These are phyloP conservation scores for Slavum lentiscoides DNA, from an alignment of 2,888 invertebrate genomes.

Conservation along the genomic window DNA sequence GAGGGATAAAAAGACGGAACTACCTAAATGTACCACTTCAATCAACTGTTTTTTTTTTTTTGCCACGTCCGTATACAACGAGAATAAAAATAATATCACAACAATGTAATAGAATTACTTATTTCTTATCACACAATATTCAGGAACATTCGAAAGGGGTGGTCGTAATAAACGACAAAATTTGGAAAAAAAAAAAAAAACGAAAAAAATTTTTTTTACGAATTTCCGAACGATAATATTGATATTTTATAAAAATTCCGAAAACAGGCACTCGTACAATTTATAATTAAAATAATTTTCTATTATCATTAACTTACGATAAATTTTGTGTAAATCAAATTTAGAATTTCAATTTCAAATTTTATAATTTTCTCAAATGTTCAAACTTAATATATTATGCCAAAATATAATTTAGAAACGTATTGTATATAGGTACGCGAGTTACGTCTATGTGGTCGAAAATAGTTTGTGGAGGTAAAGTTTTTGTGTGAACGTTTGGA, in stretches of 20 bases:
- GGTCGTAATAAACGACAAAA: conserved; percentile 10
- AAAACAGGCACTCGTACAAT: conserved; percentile 18
- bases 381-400: not conserved
- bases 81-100: conserved; percentile 52
- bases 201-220: conserved; percentile 34
- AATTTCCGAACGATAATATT: conserved; percentile 17
- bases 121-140: conserved; percentile 48
- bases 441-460: not conserved
- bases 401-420: not conserved
- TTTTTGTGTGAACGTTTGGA: too few relatives aligned
- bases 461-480: too few relatives aligned
- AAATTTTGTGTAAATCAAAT: conserved; percentile 32
- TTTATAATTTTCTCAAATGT: not conserved
- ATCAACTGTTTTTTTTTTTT: not conserved
- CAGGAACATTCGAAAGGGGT: conserved; percentile 47
- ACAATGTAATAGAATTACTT: conserved; percentile 37
- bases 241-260: conserved; percentile 29
- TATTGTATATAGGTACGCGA: not conserved
- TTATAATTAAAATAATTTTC: too few relatives aligned
- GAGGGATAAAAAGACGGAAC: conserved; percentile 20
- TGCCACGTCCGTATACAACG: not conserved
- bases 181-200: not conserved
- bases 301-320: conserved; percentile 9
- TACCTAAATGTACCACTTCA: conserved; percentile 1
- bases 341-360: conserved; percentile 40